A percentile compares a stretch with the other conserved stretches of the same genome.
Conservation (phyloP, 2,113 vertebrate species). For the Bagarius yarrelli region DNA sequence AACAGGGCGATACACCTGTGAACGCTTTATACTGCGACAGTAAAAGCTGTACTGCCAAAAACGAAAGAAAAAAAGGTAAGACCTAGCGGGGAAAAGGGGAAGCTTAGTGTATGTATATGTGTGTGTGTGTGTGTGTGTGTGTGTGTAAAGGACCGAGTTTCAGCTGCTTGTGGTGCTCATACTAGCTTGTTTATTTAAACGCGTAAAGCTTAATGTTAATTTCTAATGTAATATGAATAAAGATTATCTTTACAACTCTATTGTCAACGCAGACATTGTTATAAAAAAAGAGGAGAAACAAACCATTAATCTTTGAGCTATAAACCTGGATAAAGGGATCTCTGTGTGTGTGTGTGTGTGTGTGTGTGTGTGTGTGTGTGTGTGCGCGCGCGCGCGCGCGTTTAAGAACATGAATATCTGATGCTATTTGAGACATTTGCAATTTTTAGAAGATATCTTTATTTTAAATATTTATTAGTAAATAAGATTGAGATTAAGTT, state of each 20-base stretch:
- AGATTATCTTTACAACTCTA: background rate
- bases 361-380: no score
- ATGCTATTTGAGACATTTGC: background rate
- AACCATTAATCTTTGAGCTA: background rate
- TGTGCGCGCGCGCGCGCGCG: no score
- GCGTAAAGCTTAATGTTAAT: background rate
- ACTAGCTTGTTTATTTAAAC: background rate
- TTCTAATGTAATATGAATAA: background rate
- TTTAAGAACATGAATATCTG: background rate
- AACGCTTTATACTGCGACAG: background rate
- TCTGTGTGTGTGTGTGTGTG: no score
- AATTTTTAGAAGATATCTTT: no score
- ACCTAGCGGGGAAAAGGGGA: background rate
- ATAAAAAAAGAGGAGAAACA: background rate
- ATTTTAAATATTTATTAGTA: no score
- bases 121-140: background rate
- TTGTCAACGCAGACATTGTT: background rate
- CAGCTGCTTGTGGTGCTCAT: background rate
- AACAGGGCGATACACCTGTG: background rate
- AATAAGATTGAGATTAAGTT: no score
- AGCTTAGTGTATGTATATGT: no score
- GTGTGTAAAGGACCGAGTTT: background rate
- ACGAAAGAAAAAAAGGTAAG: background rate
- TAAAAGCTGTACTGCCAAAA: background rate
- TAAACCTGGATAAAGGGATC: no score